Evolutionary conservation across 2,113 vertebrate species (phyloP).

Genomic region (Neogobius melanostomus): DNA sequence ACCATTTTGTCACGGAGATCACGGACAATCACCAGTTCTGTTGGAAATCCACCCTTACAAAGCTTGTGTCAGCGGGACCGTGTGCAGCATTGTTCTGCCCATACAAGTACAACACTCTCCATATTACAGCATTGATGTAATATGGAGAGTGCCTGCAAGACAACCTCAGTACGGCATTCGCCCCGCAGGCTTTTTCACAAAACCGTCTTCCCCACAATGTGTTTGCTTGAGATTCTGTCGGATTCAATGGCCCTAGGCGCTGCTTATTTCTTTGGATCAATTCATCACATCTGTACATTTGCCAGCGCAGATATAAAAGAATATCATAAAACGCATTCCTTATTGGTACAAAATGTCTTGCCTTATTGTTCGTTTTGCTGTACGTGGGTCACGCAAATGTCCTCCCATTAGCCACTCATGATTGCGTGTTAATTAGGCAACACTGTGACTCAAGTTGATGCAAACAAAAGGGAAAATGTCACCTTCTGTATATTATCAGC

Average conservation of each 20-base stretch:
- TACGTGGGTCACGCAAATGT: slow-evolving; percentile 60
- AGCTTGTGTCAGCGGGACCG: slow-evolving; percentile 16
- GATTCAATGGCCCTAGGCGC: slow-evolving; percentile 12
- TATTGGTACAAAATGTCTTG: slow-evolving; percentile 4
- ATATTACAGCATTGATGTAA: slow-evolving; percentile 8
- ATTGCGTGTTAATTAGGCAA: slow-evolving; percentile 64
- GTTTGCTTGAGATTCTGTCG: slow-evolving; percentile 17
- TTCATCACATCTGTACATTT: slow-evolving; percentile 24
- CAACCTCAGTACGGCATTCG: slow-evolving; percentile 15
- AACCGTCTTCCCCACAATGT: slow-evolving; percentile 4
- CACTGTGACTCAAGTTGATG: slow-evolving; percentile 58
- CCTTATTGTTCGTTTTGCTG: slow-evolving; percentile 44
- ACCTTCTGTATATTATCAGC: slow-evolving; percentile 23
- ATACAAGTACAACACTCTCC: no score
- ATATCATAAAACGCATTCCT: slow-evolving; percentile 22
- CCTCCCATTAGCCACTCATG: slow-evolving; percentile 61
- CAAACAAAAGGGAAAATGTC: slow-evolving; percentile 41
- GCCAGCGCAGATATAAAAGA: slow-evolving; percentile 2
- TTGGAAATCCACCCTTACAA: neutral
- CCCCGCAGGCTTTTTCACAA: slow-evolving; percentile 23
- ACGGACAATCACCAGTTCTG: slow-evolving; percentile 22
- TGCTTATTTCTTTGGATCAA: slow-evolving; percentile 18
- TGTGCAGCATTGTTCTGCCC: slow-evolving; percentile 20
- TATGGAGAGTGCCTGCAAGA: slow-evolving; percentile 23
- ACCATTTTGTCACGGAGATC: neutral